Evolutionary conservation across 53 echinoderm and acorn worm genomes (phyloP), one percentile per base, ranked within the genome.

Genomic region (Henricia sp.): DNA sequence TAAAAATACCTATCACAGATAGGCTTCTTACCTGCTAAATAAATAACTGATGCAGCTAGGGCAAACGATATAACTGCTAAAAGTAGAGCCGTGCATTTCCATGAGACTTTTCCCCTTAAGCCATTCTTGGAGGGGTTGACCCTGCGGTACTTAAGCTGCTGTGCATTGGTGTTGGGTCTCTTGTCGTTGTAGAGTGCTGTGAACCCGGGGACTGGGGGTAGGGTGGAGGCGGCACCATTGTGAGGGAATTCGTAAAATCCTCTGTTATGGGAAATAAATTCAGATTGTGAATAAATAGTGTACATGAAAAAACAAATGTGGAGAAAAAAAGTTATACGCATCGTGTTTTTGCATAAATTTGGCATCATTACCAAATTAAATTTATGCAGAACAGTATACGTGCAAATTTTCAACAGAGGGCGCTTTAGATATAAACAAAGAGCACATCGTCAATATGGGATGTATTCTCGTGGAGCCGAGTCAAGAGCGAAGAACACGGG

Each of bases 11-110:
- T 32, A 27, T 60, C 62, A 60, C 20, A 6, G 19, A 10, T 6
- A 53, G 36, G 17, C n/a, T 62, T 55, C 90, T 82, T 70, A 99
- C 99, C 94, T 92, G 94, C 92, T 72, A 99, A 90, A 83, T 92
- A 99, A 50, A 91, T 88, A 44, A 99, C 88, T 41, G 91, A 86
- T 41, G 91, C 91, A 62, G 92, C 85, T 16, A 99, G 67, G 30
- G 90, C 86, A 40, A 88, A 70, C 21, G 92, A 88, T 38, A 99
- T 83, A 19, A 99, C 44, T 2, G 88, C 83, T 52, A 99, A 70
- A 9, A 94, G 68, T 37, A 99, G 89, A 6, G 94, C 99, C 36
- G 92, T 56, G 72, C 99, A 99, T 17, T 94, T 90, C 99, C 99
- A 99, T 3, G 96, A 91, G 48, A 88, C 85, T 42, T 75, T 72